phyloP scores from a whole-genome alignment of 1,140 invertebrate species.

The Hycleus cichorii region DNA sequence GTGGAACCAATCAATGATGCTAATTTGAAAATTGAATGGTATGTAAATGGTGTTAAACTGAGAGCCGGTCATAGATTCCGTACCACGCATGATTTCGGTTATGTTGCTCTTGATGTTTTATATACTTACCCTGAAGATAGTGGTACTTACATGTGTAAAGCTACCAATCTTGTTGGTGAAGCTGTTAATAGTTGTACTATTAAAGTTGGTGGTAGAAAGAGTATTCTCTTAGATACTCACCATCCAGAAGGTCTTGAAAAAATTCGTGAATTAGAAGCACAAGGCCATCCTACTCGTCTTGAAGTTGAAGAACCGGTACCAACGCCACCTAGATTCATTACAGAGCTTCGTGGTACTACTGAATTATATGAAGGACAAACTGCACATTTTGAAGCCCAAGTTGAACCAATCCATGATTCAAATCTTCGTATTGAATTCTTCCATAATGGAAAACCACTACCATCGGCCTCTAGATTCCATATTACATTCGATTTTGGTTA shows the following conservation, averaged over 20 bases:
- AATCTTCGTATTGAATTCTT: conserved; percentile 86
- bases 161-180: conserved; percentile 85
- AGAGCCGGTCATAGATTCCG: conserved; percentile 79
- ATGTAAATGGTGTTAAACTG: conserved; percentile 74
- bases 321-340: conserved; percentile 72
- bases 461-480: conserved; percentile 81
- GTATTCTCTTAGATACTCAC: conserved; percentile 83
- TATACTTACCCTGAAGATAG: conserved; percentile 91
- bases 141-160: conserved; percentile 90
- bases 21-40: conserved; percentile 94
- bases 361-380: conserved; percentile 79
- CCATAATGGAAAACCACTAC: conserved; percentile 81
- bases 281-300: conserved; percentile 65
- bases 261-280: conserved; percentile 80
- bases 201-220: conserved; percentile 68
- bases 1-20: conserved; percentile 94
- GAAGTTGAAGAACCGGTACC: conserved; percentile 74
- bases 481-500: conserved; percentile 95
- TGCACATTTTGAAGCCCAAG: conserved; percentile 85
- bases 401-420: conserved; percentile 86
- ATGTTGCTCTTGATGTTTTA: conserved; percentile 88
- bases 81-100: conserved; percentile 92
- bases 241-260: conserved; percentile 90
- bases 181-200: conserved; percentile 88
- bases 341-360: conserved; percentile 74